A percentile compares a stretch with the other conserved stretches of the same genome.
Conservation (phyloP, 2,888 invertebrate species). For the Therioaphis trifolii region DNA sequence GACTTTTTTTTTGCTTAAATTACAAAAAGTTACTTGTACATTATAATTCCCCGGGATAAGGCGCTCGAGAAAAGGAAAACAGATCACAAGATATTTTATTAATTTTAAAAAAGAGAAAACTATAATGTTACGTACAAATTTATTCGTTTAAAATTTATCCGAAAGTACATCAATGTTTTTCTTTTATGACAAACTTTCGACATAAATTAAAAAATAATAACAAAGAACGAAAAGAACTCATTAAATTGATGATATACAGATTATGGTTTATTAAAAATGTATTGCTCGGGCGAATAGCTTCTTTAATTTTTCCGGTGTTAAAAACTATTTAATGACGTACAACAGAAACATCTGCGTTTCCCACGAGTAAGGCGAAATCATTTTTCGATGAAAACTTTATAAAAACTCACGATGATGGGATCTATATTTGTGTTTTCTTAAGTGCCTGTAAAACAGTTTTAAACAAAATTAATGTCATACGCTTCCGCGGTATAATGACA, state of each 20-base stretch:
- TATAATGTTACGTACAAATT: background rate
- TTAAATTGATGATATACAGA: conserved; percentile 26
- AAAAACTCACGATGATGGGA: background rate
- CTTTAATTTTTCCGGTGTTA: conserved; percentile 23
- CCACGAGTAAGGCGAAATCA: background rate
- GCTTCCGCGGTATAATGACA: background rate
- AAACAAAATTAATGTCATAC: conserved; percentile 7
- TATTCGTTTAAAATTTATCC: background rate
- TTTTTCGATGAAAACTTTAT: conserved; percentile 41
- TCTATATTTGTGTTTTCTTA: background rate
- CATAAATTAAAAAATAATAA: conserved; percentile 1
- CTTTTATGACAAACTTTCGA: conserved; percentile 22
- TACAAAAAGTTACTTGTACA: background rate
- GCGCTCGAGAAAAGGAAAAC: background rate
- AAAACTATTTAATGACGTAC: conserved; percentile 43
- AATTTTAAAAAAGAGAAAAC: background rate
- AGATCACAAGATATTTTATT: conserved; percentile 30
- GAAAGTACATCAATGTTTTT: conserved; percentile 4
- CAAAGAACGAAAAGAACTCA: background rate
- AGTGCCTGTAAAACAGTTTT: conserved; percentile 36
- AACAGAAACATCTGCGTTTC: conserved; percentile 40
- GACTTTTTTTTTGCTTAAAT: too few species aligned
- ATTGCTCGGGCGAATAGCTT: background rate
- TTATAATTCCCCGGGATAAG: background rate
- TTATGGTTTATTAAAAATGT: conserved; percentile 52